These are phyloP conservation scores for Neotoma lepida DNA, from an alignment of 2,113 vertebrate genomes.

Conservation along the genomic window DNA sequence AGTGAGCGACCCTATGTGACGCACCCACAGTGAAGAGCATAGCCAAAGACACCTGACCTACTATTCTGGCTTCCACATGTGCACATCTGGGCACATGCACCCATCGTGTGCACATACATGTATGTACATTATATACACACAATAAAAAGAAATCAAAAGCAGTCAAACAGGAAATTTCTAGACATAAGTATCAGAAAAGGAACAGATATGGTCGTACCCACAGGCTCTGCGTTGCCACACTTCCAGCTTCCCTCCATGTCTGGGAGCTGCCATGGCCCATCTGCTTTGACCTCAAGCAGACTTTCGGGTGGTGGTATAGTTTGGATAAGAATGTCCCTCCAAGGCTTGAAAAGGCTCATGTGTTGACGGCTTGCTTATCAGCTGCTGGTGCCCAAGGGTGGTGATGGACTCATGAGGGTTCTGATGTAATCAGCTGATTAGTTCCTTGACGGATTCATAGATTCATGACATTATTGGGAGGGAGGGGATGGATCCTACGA, in stretches of 20 bases:
- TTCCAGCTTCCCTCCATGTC: neutral
- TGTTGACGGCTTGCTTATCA: neutral
- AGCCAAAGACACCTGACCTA: neutral
- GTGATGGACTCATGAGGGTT: neutral
- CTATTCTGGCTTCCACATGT: neutral
- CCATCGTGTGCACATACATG: neutral
- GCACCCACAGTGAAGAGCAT: neutral
- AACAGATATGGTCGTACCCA: neutral
- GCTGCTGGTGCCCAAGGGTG: neutral
- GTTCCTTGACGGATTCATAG: neutral
- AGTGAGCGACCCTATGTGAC: neutral
- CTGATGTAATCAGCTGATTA: neutral
- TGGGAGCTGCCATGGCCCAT: neutral
- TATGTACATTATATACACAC: neutral
- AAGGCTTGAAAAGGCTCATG: neutral
- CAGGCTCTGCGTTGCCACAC: neutral
- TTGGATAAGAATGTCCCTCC: neutral
- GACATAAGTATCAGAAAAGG: neutral
- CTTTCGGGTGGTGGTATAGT: neutral
- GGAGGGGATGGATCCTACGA: neutral
- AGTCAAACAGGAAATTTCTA: neutral
- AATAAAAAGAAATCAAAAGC: neutral
- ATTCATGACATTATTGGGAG: neutral
- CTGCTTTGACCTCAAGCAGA: neutral
- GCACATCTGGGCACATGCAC: neutral